Evolutionary conservation across 2,888 invertebrate genomes (phyloP).

Genomic region (Blastobasis lacticolella): DNA sequence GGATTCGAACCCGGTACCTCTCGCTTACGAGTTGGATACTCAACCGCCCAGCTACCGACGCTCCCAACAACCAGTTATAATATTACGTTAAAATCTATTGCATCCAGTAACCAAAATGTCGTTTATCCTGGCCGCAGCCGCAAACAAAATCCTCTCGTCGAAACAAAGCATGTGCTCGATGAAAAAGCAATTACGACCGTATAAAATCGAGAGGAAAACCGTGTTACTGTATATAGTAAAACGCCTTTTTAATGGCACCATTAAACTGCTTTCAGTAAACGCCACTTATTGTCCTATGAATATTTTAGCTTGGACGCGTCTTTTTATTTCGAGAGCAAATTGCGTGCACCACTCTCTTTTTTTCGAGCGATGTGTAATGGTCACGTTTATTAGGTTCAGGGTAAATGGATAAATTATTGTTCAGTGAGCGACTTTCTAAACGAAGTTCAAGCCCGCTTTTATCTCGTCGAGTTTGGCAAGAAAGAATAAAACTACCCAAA

Average conservation of each 20-base stretch:
- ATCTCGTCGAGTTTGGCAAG: too few species aligned
- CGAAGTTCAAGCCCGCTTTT: too few species aligned
- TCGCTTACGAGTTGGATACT: too few species aligned
- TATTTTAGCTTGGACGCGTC: conserved; percentile 30
- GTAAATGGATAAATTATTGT: neutral
- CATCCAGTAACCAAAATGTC: too few species aligned
- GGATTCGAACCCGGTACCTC: too few species aligned
- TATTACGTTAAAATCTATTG: too few species aligned
- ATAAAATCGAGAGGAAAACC: conserved; percentile 30
- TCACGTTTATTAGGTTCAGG: neutral
- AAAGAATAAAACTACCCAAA: too few species aligned
- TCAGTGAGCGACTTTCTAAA: neutral
- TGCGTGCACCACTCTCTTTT: neutral
- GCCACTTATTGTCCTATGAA: conserved; percentile 41
- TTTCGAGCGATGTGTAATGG: neutral
- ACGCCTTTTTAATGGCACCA: conserved; percentile 34
- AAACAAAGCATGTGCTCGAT: conserved; percentile 20
- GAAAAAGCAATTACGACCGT: conserved; percentile 49
- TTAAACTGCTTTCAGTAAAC: conserved; percentile 40
- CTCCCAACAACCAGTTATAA: too few species aligned
- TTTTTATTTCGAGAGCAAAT: conserved; percentile 1
- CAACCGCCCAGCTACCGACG: too few species aligned
- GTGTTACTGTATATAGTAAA: conserved; percentile 20
- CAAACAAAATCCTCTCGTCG: neutral
- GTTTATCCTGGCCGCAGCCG: too few species aligned